phyloP scores from a whole-genome alignment of 2,888 invertebrate genomes.

The Frankliniella fusca region DNA sequence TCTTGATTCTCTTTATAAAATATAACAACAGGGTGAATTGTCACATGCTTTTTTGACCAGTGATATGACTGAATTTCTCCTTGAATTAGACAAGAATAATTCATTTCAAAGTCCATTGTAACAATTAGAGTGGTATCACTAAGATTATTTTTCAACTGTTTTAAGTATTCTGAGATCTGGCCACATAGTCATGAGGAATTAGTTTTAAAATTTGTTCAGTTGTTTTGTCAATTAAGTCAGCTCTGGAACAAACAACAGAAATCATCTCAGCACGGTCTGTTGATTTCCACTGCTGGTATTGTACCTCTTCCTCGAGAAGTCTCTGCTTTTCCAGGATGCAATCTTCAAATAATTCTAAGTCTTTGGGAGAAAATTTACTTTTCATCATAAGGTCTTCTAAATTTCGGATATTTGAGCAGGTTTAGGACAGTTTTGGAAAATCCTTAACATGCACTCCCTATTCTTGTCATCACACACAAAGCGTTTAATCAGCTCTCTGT shows the following conservation, averaged over 20 bases:
- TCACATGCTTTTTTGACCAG: conserved; percentile 15
- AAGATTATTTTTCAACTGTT: background rate
- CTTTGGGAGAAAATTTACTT: background rate
- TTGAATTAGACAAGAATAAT: background rate
- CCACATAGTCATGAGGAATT: conserved; percentile 13
- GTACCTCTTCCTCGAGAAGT: background rate
- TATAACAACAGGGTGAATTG: background rate
- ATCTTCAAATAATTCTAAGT: background rate
- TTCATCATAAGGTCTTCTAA: background rate
- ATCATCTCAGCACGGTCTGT: conserved; percentile 17
- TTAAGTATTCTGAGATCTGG: background rate
- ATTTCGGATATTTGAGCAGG: background rate
- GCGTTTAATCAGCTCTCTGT: background rate
- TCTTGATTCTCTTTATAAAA: background rate
- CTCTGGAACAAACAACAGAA: background rate
- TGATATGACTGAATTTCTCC: conserved; percentile 10
- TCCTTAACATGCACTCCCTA: background rate
- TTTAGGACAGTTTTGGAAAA: background rate
- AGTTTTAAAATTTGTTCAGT: background rate
- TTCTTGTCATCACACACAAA: conserved; percentile 4
- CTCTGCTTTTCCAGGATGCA: background rate
- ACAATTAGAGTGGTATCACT: background rate
- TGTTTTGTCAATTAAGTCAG: background rate
- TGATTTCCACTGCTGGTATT: background rate
- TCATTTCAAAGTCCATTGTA: background rate